Conservation (phyloP, 2,797 vertebrate genomes). For the Sus cebifrons region DNA sequence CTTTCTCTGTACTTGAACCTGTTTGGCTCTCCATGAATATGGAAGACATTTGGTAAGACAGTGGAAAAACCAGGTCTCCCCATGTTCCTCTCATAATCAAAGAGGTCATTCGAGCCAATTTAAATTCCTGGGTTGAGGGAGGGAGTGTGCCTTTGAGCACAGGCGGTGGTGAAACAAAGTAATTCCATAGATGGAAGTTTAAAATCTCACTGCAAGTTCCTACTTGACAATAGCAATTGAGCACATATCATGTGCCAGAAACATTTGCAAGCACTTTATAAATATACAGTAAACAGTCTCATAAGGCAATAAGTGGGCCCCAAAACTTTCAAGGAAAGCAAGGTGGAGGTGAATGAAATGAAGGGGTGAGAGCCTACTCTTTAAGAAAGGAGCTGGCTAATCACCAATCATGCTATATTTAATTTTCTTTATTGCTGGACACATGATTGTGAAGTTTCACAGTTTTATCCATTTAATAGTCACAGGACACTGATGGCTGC, state of each 20-base stretch:
- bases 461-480: not conserved
- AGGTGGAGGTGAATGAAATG: not conserved
- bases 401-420: rapidly evolving
- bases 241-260: not conserved
- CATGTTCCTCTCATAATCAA: not conserved
- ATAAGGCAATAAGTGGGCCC: rapidly evolving
- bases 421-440: not conserved
- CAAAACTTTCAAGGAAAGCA: not conserved
- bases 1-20: not conserved
- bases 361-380: not conserved
- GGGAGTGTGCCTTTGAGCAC: not conserved
- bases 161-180: not conserved
- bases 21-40: not conserved
- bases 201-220: not conserved
- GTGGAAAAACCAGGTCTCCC: not conserved
- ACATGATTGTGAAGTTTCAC: not conserved
- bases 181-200: not conserved
- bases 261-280: not conserved
- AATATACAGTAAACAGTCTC: not conserved
- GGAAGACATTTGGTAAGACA: not conserved
- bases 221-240: not conserved
- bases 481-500: not conserved
- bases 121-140: not conserved
- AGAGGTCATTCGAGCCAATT: not conserved
- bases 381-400: not conserved